Conservation (phyloP, 2,888 invertebrate genomes). For the Pseudococcus jackbeardsleyi region DNA sequence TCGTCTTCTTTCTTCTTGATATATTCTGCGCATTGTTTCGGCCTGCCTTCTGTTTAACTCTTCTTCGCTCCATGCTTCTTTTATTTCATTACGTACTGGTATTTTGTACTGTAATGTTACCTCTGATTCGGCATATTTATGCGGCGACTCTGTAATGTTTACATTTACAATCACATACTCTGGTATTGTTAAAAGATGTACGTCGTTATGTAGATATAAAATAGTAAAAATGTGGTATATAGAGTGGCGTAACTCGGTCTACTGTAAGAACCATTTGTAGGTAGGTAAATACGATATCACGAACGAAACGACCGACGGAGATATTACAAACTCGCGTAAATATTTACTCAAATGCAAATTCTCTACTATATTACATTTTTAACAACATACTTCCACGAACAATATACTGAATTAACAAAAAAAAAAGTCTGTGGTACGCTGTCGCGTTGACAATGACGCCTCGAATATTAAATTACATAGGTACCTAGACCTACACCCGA, state of each 20-base stretch:
- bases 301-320: neutral
- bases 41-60: conserved; percentile 90
- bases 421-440: neutral
- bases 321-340: conserved; percentile 12
- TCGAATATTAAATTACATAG: conserved; percentile 30
- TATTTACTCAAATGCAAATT: conserved; percentile 37
- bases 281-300: neutral
- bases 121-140: conserved; percentile 91
- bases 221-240: neutral
- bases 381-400: neutral
- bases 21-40: conserved; percentile 90
- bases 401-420: conserved; percentile 21
- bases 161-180: conserved; percentile 8
- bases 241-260: conserved; percentile 33
- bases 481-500: too few species aligned
- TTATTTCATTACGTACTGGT: conserved; percentile 88
- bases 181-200: neutral
- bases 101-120: conserved; percentile 94
- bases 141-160: conserved; percentile 78
- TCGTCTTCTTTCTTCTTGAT: conserved; percentile 88
- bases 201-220: neutral
- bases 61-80: conserved; percentile 86
- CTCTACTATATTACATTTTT: neutral
- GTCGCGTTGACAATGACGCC: conserved; percentile 29
- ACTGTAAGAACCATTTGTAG: neutral